phyloP scores from a whole-genome alignment of 2,113 vertebrate species.

The Argyrosomus japonicus region DNA sequence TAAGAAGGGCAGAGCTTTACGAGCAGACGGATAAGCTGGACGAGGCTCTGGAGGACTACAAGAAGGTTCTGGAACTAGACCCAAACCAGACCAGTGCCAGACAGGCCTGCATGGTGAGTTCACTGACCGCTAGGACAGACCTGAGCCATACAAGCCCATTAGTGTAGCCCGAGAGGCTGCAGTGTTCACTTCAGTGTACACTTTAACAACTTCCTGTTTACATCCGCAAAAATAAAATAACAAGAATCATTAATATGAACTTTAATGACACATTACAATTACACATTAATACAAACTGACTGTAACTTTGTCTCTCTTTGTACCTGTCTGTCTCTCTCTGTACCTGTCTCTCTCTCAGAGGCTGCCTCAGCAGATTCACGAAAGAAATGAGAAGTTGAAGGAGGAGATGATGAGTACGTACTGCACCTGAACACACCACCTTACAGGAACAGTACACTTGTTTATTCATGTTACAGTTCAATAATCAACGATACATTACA shows the following conservation, averaged over 20 bases:
- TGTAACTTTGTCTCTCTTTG: neutral
- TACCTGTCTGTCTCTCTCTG: neutral
- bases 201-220: no score
- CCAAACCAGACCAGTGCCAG: slow-evolving; percentile 86
- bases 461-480: neutral
- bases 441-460: neutral
- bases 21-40: slow-evolving; percentile 96
- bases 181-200: no score
- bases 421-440: slow-evolving; percentile 11
- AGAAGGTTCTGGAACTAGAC: slow-evolving; percentile 90
- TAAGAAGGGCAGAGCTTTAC: slow-evolving; percentile 93
- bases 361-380: slow-evolving; percentile 94
- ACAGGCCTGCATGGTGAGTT: slow-evolving; percentile 88
- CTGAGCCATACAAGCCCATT: no score
- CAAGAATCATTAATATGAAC: no score
- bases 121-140: neutral
- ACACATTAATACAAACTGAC: no score
- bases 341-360: slow-evolving; percentile 81
- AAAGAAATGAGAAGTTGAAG: slow-evolving; percentile 95
- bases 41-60: slow-evolving; percentile 96
- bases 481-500: neutral
- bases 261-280: no score
- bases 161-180: neutral
- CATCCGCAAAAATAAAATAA: no score
- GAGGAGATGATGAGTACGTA: slow-evolving; percentile 96